Evolutionary conservation across 2,888 invertebrate genomes (phyloP).

Genomic region (Agrochola macilenta): DNA sequence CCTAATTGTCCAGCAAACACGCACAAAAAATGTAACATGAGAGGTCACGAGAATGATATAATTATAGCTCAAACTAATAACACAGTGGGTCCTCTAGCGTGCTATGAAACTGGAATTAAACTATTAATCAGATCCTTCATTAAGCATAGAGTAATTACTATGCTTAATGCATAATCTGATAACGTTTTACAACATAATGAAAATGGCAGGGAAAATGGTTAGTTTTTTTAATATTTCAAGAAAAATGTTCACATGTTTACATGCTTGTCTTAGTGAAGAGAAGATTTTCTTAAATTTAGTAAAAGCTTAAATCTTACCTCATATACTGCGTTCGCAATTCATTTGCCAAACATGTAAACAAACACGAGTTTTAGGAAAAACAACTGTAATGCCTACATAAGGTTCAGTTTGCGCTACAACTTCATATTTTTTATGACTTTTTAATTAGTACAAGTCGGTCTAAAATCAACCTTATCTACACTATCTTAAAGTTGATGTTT

Average conservation of each 20-base stretch:
- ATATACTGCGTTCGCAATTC: no score
- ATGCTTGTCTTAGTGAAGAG: no score
- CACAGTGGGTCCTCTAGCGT: constrained; percentile 47
- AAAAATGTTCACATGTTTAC: background rate
- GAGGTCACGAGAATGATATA: constrained; percentile 56
- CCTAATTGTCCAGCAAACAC: constrained; percentile 57
- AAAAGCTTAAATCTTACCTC: no score
- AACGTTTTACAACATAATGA: constrained; percentile 42
- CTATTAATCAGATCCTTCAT: constrained; percentile 58
- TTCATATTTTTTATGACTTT: no score
- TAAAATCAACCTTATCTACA: no score
- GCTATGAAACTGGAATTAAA: constrained; percentile 39
- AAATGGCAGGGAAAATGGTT: constrained; percentile 10
- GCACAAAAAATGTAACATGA: constrained; percentile 49
- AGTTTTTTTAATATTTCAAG: background rate
- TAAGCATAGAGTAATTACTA: constrained; percentile 49
- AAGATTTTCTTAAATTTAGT: background rate
- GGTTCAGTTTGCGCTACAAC: no score
- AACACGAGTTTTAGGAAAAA: no score
- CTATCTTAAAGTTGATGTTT: no score
- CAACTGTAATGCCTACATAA: no score
- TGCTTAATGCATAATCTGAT: constrained; percentile 56
- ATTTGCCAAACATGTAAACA: no score
- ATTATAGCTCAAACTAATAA: constrained; percentile 43
- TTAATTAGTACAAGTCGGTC: no score